A percentile compares a stretch with the other conserved stretches of the same genome.
Conservation (phyloP, 2,888 invertebrate genomes). For the Drosophila meridiana region DNA sequence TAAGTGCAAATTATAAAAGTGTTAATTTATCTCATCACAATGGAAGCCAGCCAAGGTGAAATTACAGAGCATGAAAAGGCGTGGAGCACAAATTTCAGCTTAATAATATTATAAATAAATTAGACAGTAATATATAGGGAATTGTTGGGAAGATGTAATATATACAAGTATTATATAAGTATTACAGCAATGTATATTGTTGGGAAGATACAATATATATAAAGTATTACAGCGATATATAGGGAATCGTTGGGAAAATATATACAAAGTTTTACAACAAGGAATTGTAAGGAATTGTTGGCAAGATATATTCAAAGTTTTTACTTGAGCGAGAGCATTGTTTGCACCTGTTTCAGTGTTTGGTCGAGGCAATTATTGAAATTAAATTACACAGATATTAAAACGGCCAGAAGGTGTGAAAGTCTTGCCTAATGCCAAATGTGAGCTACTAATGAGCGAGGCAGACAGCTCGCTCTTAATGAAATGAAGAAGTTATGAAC, state of each 20-base stretch:
- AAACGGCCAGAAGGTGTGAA: constrained; percentile 6
- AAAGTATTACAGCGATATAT: no score
- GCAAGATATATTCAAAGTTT: not conserved
- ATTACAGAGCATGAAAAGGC: not conserved
- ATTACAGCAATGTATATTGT: no score
- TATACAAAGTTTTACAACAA: no score
- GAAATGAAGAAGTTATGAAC: constrained; percentile 48
- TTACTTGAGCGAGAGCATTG: not conserved
- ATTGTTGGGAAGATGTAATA: not conserved
- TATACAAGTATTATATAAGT: no score
- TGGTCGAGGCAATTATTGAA: constrained; percentile 57
- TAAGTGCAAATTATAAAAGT: constrained; percentile 79
- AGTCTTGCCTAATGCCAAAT: constrained; percentile 12
- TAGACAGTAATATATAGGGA: not conserved
- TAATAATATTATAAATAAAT: not conserved
- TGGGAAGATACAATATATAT: no score
- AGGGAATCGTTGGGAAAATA: no score
- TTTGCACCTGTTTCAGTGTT: not conserved
- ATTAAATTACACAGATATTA: constrained; percentile 57
- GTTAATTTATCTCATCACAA: constrained; percentile 46
- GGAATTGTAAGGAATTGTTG: no score
- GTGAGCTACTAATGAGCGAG: constrained; percentile 56
- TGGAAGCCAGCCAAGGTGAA: constrained; percentile 11
- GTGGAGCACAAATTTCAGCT: not conserved
- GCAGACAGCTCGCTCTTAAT: constrained; percentile 24